Evolutionary conservation across 1,140 invertebrate species (phyloP).

Genomic region (Phymastichus coffea): DNA sequence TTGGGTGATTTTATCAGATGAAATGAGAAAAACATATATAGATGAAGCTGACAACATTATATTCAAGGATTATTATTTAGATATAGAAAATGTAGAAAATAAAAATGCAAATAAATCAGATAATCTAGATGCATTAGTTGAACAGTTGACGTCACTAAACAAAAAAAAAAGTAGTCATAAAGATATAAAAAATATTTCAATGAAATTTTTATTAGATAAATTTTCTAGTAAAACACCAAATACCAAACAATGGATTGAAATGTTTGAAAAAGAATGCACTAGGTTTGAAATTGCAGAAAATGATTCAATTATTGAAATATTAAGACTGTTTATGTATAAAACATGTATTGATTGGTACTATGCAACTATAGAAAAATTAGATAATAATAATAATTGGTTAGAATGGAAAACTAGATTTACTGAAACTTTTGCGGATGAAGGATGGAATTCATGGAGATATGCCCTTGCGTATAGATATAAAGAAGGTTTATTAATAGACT

Average conservation of each 20-base stretch:
- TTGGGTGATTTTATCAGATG: not conserved
- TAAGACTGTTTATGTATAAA: conserved; percentile 17
- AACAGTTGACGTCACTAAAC: not conserved
- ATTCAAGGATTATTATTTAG: too few species aligned
- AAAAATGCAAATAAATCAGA: too few species aligned
- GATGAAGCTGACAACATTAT: too few species aligned
- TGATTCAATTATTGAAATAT: too few species aligned
- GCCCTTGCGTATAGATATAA: conserved; percentile 27
- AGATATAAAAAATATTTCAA: not conserved
- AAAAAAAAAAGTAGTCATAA: not conserved
- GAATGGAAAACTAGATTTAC: conserved; percentile 29
- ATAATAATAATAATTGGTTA: conserved; percentile 24
- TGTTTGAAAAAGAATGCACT: not conserved
- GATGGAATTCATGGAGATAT: conserved; percentile 28
- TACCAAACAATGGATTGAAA: not conserved
- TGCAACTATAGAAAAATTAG: conserved; percentile 27
- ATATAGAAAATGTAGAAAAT: too few species aligned
- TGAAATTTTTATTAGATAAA: not conserved
- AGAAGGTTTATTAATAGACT: conserved; percentile 26
- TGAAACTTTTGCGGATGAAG: conserved; percentile 32
- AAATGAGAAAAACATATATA: too few species aligned
- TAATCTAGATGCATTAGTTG: not conserved
- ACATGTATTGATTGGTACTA: conserved; percentile 29
- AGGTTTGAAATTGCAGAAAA: too few species aligned
- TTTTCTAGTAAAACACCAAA: not conserved